Evolutionary conservation across 2,888 invertebrate genomes (phyloP).

Genomic region (Digitonthophagus gazella): DNA sequence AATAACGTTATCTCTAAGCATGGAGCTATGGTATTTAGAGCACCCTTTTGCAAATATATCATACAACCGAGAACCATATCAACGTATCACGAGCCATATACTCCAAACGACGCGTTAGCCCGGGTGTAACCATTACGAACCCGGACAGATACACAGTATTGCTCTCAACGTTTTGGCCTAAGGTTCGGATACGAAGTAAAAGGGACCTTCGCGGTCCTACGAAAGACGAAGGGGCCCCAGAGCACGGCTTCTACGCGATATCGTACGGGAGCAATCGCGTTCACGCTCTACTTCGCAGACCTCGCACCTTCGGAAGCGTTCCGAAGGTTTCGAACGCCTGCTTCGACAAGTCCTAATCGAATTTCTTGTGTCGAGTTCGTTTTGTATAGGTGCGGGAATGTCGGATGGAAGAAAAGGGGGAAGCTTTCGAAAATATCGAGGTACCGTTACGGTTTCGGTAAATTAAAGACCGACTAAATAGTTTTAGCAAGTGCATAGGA

Average conservation of each 20-base stretch:
- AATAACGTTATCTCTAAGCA: no score
- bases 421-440: no score
- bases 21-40: no score
- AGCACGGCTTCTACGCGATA: slow-evolving; percentile 27
- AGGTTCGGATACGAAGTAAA: background rate
- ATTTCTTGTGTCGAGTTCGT: background rate
- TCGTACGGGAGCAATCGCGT: slow-evolving; percentile 40
- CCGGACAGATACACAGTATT: slow-evolving; percentile 41
- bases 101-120: slow-evolving; percentile 41
- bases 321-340: background rate
- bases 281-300: slow-evolving; percentile 43
- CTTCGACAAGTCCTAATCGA: slow-evolving; percentile 13
- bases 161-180: slow-evolving; percentile 36
- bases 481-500: no score
- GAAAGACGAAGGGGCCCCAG: background rate
- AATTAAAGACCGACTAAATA: no score
- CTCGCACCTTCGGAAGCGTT: slow-evolving; percentile 1
- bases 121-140: slow-evolving; percentile 40
- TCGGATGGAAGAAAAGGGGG: no score
- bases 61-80: slow-evolving; percentile 36
- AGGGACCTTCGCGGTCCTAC: slow-evolving; percentile 10
- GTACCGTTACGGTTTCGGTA: no score
- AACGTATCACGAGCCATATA: slow-evolving; percentile 41
- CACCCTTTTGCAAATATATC: slow-evolving; percentile 39
- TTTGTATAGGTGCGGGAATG: background rate